Base-by-base conservation (phyloP, 2,888 invertebrate genomes). In the Cybosia mesomella region DNA sequence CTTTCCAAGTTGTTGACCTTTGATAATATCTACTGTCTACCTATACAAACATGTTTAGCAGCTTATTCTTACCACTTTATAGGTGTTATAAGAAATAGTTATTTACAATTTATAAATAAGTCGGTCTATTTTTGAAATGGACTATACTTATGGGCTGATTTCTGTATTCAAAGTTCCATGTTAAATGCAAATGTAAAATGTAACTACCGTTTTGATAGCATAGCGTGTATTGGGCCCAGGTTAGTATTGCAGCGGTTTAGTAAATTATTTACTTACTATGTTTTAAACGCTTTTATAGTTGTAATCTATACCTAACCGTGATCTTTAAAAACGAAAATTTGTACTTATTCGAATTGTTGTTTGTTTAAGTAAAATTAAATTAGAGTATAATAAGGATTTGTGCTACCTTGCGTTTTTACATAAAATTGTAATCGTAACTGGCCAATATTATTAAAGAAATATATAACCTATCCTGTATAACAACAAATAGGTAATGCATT, bases 301-400 rank as follows among this genome's bases (percentile, higher is more conserved):
- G 76, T 83, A 79, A 81, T 82, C 77, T 84, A 80, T 82, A n/a
- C n/a, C n/a, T n/a, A 84, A 84, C 85, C 82, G 86, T 89, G 85
- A 89, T 87, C 83, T 85, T 84, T 88, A 86, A 84, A 91, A 90
- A 89, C 87, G 90, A 58, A 90, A 80, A 82, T 83, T 83, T 84
- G 79, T 84, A 85, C 81, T 85, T 89, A 87, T 83, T 86, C 83
- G 82, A 83, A 80, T 85, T 89, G 89, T 89, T 90, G 88, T 89
- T 90, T 86, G 84, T 88, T 87, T 87, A 84, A 83, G 80, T 83
- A 73, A 74, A 79, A 73, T 86, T 82, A 80, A 81, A 79, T 83
- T 81, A 82, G 81, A 76, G 73, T 83, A 84, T 80, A 74, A 81
- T 81, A 86, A 84, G 80, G 81, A 82, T 79, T 85, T 87, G 83